A percentile compares a stretch with the other conserved stretches of the same genome.
Conservation (phyloP, 2,888 invertebrate genomes). For the Petrolisthes cinctipes region DNA sequence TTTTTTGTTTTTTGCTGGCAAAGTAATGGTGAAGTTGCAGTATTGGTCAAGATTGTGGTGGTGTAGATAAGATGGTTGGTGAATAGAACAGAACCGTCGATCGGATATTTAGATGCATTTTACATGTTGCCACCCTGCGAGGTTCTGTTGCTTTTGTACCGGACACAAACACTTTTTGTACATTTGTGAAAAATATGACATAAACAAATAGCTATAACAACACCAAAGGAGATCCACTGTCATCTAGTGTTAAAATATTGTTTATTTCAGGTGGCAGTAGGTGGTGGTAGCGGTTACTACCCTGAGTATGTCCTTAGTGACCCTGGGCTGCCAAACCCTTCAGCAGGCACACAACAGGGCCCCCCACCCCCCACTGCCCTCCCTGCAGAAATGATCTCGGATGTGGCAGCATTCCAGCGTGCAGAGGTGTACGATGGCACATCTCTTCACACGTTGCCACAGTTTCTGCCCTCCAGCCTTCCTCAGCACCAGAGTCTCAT, state of each 20-base stretch:
- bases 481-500: constrained; percentile 52
- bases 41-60: too few species aligned
- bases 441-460: constrained; percentile 41
- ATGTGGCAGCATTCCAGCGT: constrained; percentile 43
- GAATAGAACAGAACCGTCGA: too few species aligned
- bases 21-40: too few species aligned
- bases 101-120: too few species aligned
- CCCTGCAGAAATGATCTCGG: constrained; percentile 46
- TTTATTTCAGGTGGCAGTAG: constrained; percentile 35
- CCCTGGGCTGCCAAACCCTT: constrained; percentile 38
- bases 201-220: too few species aligned
- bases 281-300: constrained; percentile 41
- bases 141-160: too few species aligned
- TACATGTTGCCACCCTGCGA: too few species aligned
- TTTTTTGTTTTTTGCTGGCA: too few species aligned
- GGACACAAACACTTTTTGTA: too few species aligned
- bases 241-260: not conserved
- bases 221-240: too few species aligned
- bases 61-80: too few species aligned
- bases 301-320: constrained; percentile 46
- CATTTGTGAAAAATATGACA: too few species aligned
- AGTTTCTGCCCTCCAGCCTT: constrained; percentile 42
- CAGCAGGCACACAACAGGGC: constrained; percentile 25
- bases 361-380: constrained; percentile 25
- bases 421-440: constrained; percentile 49